Conservation (phyloP, 2,797 vertebrate species). For the Ceyx erithaca region DNA sequence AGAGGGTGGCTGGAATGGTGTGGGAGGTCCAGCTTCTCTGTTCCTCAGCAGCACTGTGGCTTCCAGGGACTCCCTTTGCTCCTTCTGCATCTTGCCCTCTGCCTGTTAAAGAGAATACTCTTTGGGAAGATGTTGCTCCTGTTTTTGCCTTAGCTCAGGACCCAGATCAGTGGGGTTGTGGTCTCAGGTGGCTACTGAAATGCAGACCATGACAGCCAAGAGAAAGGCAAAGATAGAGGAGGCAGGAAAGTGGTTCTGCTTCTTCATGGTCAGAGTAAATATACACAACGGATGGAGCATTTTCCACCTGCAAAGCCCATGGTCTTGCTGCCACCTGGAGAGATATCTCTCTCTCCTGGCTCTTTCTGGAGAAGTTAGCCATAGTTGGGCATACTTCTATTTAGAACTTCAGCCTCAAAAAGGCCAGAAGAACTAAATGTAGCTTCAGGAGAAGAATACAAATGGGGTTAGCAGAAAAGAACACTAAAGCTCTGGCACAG, state of each 20-base stretch:
- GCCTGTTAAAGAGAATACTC: background rate
- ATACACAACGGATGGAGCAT: background rate
- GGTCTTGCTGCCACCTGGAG: background rate
- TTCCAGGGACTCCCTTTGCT: background rate
- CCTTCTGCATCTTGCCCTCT: background rate
- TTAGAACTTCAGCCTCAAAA: background rate
- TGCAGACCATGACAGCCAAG: background rate
- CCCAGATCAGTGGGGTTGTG: rapidly evolving
- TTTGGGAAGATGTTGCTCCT: background rate
- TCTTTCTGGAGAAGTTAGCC: background rate
- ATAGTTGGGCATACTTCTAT: background rate
- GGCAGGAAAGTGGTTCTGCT: background rate
- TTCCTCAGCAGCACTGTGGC: background rate
- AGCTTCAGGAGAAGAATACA: background rate
- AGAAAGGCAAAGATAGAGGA: background rate
- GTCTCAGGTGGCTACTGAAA: background rate
- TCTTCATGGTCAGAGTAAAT: background rate
- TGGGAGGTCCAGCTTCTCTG: background rate
- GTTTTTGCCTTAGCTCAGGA: background rate
- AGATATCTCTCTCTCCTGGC: background rate
- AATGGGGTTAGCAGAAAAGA: background rate
- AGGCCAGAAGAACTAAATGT: background rate
- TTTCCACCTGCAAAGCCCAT: background rate
- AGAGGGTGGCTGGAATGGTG: background rate
- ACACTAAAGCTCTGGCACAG: background rate